Base-by-base conservation (phyloP, 2,888 invertebrate species). In the Synanthedon tipuliformis region DNA sequence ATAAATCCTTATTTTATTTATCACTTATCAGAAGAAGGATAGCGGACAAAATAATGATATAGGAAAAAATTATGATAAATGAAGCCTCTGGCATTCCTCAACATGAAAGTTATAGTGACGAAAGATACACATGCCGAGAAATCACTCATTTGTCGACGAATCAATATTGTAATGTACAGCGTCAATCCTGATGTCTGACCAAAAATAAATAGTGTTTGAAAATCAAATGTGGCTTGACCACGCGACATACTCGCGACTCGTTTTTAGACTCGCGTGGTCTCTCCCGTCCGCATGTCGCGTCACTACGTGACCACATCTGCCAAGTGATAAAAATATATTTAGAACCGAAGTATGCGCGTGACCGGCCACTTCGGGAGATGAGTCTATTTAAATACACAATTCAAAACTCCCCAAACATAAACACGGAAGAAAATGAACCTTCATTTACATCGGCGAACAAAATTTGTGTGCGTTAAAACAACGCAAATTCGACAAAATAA, bases 261-360 rank as follows among this genome's bases (percentile, higher is more conserved):
- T 45, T 45, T 34, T n/a, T n/a, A 7, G 15, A 55, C 60, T 54
- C 65, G 67, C 70, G 68, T 61, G 61, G 65, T 68, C 61, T 53
- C 34, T 34, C 34, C 54, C 57, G 57, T 52, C 53, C 55, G 53
- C 63, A 34, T 7, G 34, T 34, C 7, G 34, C 64, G 61, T 64
- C 68, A 72, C 72, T 18, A 50, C 5, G 34, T 34, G 34, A 10
- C 52, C 68, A 76, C 77, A 71, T 76, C 73, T 85, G 86, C 85
- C 86, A 86, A 85, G 73, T 75, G 78, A 85, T 81, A 76, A 78
- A 75, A 62, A 68, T 86, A 85, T 78, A 74, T 76, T 73, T 83
- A 81, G 63, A 64, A 50, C 65, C 63, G 67, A 50, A 78, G 73
- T 79, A 78, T 78, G 79, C 85, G 81, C 82, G 83, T 85, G 84